Evolutionary conservation across 2,888 invertebrate genomes (phyloP).

Genomic region (Hyposoter didymator): DNA sequence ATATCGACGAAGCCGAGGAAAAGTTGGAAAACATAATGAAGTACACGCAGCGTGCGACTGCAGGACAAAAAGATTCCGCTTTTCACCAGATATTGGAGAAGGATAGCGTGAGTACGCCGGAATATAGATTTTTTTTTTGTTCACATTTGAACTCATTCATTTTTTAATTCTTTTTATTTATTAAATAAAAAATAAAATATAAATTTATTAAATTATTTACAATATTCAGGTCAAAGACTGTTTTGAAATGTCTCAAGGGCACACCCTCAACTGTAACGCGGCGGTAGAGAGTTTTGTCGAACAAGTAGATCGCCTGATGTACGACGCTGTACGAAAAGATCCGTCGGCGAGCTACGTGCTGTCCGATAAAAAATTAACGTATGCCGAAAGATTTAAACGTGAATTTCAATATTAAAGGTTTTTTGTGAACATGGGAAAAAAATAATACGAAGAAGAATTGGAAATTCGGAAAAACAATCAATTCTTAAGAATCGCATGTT

Average conservation of each 20-base stretch:
- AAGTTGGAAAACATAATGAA: constrained; percentile 68
- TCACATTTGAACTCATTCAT: not conserved
- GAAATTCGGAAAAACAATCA: not conserved
- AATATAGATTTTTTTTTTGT: not conserved
- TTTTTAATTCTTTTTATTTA: no score
- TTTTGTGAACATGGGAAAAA: not conserved
- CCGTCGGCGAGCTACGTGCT: not conserved
- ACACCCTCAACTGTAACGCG: constrained; percentile 69
- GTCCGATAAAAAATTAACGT: constrained; percentile 68
- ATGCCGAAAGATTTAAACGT: constrained; percentile 71
- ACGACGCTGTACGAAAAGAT: constrained; percentile 61
- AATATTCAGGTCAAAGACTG: constrained; percentile 74
- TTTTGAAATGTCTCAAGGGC: constrained; percentile 62
- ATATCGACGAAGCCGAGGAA: constrained; percentile 70
- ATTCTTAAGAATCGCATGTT: not conserved
- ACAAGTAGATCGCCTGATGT: constrained; percentile 74
- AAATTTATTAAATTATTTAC: no score
- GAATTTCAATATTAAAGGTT: constrained; percentile 40
- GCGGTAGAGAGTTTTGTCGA: constrained; percentile 71
- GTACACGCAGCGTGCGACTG: constrained; percentile 50
- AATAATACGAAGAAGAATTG: not conserved
- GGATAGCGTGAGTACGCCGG: not conserved
- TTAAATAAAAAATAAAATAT: no score
- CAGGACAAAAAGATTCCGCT: not conserved
- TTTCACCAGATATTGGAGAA: not conserved